These are phyloP conservation scores for Archips crataeganus DNA, from an alignment of 2,888 invertebrate genomes.

Conservation along the genomic window DNA sequence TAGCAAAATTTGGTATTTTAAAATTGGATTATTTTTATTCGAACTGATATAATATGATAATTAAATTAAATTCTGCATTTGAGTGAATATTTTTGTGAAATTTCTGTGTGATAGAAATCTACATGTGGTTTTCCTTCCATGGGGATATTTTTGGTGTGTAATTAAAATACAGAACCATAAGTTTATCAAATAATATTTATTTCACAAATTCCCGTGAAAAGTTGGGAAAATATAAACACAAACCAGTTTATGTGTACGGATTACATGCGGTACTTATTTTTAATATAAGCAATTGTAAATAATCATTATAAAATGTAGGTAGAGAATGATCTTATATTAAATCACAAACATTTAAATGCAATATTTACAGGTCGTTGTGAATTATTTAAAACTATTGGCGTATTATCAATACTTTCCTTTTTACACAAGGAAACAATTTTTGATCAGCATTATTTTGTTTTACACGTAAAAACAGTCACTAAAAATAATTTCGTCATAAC, in stretches of 20 bases:
- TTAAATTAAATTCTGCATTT: no score
- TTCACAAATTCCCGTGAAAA: slow-evolving; percentile 55
- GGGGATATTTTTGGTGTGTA: not conserved
- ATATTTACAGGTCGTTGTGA: slow-evolving; percentile 74
- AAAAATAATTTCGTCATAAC: slow-evolving; percentile 36
- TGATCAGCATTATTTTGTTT: slow-evolving; percentile 49
- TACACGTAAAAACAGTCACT: slow-evolving; percentile 59
- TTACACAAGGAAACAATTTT: slow-evolving; percentile 61
- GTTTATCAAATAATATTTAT: slow-evolving; percentile 50
- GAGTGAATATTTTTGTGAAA: no score
- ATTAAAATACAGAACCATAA: slow-evolving; percentile 12
- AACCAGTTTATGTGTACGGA: slow-evolving; percentile 71
- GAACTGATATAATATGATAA: no score
- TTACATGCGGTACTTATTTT: slow-evolving; percentile 75
- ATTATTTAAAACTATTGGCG: slow-evolving; percentile 57
- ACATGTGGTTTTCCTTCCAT: not conserved
- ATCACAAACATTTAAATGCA: slow-evolving; percentile 83
- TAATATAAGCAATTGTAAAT: slow-evolving; percentile 59
- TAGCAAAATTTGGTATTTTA: no score
- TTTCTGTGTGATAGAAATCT: no score
- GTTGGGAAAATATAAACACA: slow-evolving; percentile 69
- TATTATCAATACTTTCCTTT: slow-evolving; percentile 52
- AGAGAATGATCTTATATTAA: slow-evolving; percentile 64
- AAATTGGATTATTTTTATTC: no score
- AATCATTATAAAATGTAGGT: slow-evolving; percentile 51